Conservation (phyloP, 53 echinoderm and acorn worm genomes). For the Astropecten irregularis region DNA sequence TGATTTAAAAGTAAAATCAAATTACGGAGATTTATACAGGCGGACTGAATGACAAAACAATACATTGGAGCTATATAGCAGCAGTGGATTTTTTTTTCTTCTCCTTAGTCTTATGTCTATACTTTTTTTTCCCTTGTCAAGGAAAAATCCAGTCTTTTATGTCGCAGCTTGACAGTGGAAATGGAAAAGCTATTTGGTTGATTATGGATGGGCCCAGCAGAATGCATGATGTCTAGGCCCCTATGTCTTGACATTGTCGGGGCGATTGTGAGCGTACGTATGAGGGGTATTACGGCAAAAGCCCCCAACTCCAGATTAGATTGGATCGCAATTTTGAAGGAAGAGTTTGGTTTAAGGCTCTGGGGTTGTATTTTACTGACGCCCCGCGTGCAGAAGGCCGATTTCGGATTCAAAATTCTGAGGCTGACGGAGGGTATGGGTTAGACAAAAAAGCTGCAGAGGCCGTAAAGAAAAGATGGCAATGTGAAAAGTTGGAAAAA, state of each 20-base stretch:
- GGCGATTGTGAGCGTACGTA: neutral
- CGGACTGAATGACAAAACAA: constrained; percentile 35
- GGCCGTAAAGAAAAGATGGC: too few species aligned
- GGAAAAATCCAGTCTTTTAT: constrained; percentile 32
- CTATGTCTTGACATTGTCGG: too few species aligned
- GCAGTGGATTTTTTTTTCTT: too few species aligned
- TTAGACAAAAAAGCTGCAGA: too few species aligned
- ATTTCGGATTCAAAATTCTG: too few species aligned
- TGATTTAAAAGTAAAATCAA: constrained; percentile 62
- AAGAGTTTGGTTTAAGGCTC: neutral
- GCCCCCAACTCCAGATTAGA: constrained; percentile 1
- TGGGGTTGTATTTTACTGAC: neutral
- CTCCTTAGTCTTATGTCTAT: too few species aligned
- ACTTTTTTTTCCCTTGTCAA: too few species aligned
- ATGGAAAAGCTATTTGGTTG: constrained; percentile 36
- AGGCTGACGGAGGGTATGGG: too few species aligned
- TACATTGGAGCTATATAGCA: neutral
- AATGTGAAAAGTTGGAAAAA: too few species aligned
- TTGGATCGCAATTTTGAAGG: constrained; percentile 34
- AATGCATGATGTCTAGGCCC: too few species aligned
- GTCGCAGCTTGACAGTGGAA: constrained; percentile 16
- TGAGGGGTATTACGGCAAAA: constrained; percentile 8
- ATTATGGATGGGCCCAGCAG: constrained; percentile 24
- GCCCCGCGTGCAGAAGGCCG: neutral
- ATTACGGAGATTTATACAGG: constrained; percentile 38